These are phyloP conservation scores for Rhagologus leucostigma DNA, from an alignment of 2,113 vertebrate species.

Conservation along the genomic window DNA sequence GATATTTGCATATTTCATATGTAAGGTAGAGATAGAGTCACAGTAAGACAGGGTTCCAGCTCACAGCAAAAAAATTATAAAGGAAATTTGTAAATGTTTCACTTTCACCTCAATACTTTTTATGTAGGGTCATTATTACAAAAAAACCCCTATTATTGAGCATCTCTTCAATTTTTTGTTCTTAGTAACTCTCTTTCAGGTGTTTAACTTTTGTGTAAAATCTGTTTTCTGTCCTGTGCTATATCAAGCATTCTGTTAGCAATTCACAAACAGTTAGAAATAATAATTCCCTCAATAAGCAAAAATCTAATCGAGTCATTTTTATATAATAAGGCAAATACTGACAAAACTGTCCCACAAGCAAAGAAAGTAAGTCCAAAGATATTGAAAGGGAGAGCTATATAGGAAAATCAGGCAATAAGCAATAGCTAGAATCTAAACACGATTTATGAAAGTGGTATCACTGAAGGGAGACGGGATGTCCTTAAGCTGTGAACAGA, in stretches of 20 bases:
- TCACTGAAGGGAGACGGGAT: background rate
- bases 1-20: background rate
- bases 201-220: background rate
- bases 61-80: background rate
- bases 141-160: rapidly evolving
- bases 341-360: background rate
- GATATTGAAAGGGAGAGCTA: background rate
- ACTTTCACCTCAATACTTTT: background rate
- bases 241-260: background rate
- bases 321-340: background rate
- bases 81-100: background rate
- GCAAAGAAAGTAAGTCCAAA: background rate
- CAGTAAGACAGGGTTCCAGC: background rate
- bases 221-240: background rate
- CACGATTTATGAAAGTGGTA: background rate
- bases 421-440: background rate
- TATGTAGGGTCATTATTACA: background rate
- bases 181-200: background rate
- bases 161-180: background rate
- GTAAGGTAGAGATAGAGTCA: background rate
- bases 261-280: background rate
- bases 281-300: background rate
- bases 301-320: background rate
- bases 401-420: background rate
- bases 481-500: background rate